Percentiles rank a stretch among this genome's conserved stretches.
Evolutionary conservation across 2,888 invertebrate species (phyloP).

Genomic region (Microplitis deprimator): DNA sequence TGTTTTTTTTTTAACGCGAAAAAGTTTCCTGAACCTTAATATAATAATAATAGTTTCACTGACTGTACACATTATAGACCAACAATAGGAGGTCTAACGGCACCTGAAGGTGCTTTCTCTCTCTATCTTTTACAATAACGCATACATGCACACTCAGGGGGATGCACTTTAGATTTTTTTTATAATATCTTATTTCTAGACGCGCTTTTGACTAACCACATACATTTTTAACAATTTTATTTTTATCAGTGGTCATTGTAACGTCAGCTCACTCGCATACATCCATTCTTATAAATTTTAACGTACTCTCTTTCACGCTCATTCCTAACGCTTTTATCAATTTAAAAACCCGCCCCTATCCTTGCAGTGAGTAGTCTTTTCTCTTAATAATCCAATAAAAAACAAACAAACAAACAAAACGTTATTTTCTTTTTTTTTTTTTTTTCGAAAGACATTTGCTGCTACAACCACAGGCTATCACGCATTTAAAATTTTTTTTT

Average conservation of each 20-base stretch:
- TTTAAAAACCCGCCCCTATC: slow-evolving; percentile 36
- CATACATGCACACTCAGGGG: slow-evolving; percentile 51
- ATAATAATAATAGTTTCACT: slow-evolving; percentile 72
- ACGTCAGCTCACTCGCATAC: slow-evolving; percentile 28
- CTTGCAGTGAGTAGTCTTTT: slow-evolving; percentile 38
- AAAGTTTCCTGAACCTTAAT: slow-evolving; percentile 68
- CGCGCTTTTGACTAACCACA: slow-evolving; percentile 34
- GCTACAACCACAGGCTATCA: slow-evolving; percentile 46
- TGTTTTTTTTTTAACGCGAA: slow-evolving; percentile 15
- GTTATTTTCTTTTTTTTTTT: slow-evolving; percentile 10
- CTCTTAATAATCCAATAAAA: slow-evolving; percentile 32
- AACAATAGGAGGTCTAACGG: slow-evolving; percentile 70
- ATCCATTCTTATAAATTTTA: slow-evolving; percentile 21
- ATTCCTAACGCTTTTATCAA: slow-evolving; percentile 36
- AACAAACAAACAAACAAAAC: slow-evolving; percentile 42
- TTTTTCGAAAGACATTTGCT: slow-evolving; percentile 36
- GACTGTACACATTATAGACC: slow-evolving; percentile 72
- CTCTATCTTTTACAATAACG: slow-evolving; percentile 41
- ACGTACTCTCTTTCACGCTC: slow-evolving; percentile 24
- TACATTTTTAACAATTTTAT: slow-evolving; percentile 46
- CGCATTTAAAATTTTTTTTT: slow-evolving; percentile 12
- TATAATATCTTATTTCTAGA: slow-evolving; percentile 4
- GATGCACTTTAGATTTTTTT: slow-evolving; percentile 41
- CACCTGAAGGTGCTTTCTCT: slow-evolving; percentile 62
- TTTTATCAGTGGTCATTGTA: slow-evolving; percentile 36